phyloP scores from a whole-genome alignment of 2,888 invertebrate species.

The Papilio gigon region DNA sequence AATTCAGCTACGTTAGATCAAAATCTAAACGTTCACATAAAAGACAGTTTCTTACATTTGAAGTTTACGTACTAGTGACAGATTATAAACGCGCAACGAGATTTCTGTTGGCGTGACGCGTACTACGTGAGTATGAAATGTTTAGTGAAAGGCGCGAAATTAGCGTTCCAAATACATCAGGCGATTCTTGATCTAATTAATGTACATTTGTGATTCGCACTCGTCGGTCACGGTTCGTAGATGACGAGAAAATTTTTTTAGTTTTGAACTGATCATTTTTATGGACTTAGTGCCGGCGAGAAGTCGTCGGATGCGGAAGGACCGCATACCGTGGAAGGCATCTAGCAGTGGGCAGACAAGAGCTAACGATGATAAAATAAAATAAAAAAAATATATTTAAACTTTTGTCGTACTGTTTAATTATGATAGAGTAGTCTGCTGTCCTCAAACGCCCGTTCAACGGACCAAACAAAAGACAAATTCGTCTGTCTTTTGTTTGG shows the following conservation, averaged over 20 bases:
- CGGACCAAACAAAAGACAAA: too few relatives aligned
- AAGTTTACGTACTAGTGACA: background rate
- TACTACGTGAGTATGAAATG: constrained; percentile 8
- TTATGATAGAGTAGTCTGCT: too few relatives aligned
- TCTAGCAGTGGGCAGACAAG: too few relatives aligned
- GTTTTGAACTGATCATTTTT: background rate
- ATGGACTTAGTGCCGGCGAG: too few relatives aligned
- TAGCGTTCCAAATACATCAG: constrained; percentile 7
- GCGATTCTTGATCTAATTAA: constrained; percentile 23
- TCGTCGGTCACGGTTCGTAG: constrained; percentile 22
- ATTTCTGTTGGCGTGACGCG: constrained; percentile 23
- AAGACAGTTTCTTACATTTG: background rate
- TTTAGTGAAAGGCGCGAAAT: constrained; percentile 26
- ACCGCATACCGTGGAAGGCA: too few relatives aligned
- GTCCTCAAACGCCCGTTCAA: too few relatives aligned
- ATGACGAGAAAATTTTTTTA: background rate
- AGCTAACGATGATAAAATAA: too few relatives aligned
- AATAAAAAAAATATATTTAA: too few relatives aligned
- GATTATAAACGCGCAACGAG: background rate
- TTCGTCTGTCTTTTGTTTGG: too few relatives aligned
- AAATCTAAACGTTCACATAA: background rate
- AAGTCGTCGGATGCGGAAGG: too few relatives aligned
- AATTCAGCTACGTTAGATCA: background rate
- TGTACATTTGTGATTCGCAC: constrained; percentile 14
- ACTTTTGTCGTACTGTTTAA: too few relatives aligned